Conservation (phyloP, 2,888 invertebrate genomes). For the Branchellion lobata region DNA sequence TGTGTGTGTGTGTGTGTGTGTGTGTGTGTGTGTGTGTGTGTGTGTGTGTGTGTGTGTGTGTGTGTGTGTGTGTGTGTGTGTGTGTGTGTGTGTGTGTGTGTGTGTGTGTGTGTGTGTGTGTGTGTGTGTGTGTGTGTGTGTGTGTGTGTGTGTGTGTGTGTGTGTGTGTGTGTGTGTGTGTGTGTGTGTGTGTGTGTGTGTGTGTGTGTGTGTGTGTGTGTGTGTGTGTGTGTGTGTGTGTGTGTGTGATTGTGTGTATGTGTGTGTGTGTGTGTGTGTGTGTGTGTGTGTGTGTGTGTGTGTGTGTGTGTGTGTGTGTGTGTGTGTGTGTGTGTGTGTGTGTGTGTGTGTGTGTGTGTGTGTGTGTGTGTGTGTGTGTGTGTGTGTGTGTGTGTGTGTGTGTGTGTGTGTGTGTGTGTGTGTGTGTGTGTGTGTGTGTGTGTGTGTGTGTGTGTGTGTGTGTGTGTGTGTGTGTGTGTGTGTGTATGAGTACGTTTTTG, state of each 20-base stretch:
- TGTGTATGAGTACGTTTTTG: not conserved
- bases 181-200: constrained; percentile 29
- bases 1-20: constrained; percentile 26
- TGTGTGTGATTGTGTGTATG: constrained; percentile 26
- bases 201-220: constrained; percentile 29
- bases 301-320: constrained; percentile 18
- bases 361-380: constrained; percentile 18
- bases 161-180: constrained; percentile 29
- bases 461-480: constrained; percentile 23
- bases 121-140: constrained; percentile 26
- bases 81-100: constrained; percentile 17
- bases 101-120: constrained; percentile 27
- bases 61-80: constrained; percentile 29
- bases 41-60: constrained; percentile 24
- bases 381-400: constrained; percentile 15
- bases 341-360: constrained; percentile 18
- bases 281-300: constrained; percentile 18
- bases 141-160: constrained; percentile 30
- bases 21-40: constrained; percentile 22
- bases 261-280: constrained; percentile 23
- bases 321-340: constrained; percentile 18
- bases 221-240: constrained; percentile 29
- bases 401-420: constrained; percentile 25
- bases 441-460: constrained; percentile 27
- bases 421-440: constrained; percentile 25